phyloP scores from a whole-genome alignment of 2,113 vertebrate species.

The Anser cygnoides region DNA sequence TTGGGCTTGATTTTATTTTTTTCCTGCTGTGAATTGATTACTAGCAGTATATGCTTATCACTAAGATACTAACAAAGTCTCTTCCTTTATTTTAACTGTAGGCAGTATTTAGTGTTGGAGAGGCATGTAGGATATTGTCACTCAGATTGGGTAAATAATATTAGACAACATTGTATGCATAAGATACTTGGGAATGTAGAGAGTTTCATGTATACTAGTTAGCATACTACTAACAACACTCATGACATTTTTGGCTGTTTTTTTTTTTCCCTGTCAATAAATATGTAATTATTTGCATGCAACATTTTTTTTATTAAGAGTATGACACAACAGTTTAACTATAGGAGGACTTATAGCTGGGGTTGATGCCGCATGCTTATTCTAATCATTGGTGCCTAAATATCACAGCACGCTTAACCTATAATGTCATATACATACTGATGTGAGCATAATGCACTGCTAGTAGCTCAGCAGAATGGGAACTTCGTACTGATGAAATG shows the following conservation, averaged over 20 bases:
- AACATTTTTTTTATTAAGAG: not conserved
- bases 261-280: not conserved
- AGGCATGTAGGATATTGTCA: not conserved
- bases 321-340: constrained; percentile 15
- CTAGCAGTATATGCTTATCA: not conserved
- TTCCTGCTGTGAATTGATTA: not conserved
- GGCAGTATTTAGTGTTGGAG: not conserved
- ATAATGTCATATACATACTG: constrained; percentile 53
- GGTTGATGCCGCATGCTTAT: constrained; percentile 2
- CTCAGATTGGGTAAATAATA: not conserved
- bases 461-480: constrained; percentile 59
- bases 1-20: not conserved
- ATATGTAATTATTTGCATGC: not conserved
- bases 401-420: constrained; percentile 31
- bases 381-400: constrained; percentile 39
- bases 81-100: not conserved
- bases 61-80: not conserved
- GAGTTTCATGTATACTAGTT: not conserved
- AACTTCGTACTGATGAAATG: constrained; percentile 36
- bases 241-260: not conserved
- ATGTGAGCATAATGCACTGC: constrained; percentile 47
- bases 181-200: not conserved
- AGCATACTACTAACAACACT: not conserved
- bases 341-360: not conserved
- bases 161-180: not conserved